Percentiles rank a stretch among this genome's conserved stretches.
These are phyloP conservation scores for Epinephelus cyanopodus DNA, from an alignment of 2,113 vertebrate species.

Conservation along the genomic window DNA sequence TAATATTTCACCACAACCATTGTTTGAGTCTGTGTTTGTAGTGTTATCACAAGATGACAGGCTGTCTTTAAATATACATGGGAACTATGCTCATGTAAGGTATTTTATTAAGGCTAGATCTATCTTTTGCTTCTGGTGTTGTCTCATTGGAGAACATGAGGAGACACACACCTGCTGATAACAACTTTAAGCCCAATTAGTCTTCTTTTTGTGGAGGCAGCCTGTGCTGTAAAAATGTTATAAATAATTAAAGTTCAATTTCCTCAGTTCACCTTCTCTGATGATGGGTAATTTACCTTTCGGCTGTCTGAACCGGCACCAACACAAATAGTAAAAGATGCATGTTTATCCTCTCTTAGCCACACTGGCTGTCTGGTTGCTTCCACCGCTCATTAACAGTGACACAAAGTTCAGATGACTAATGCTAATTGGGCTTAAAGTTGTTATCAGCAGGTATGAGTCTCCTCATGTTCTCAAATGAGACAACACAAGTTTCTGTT, in stretches of 20 bases:
- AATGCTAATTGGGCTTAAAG: conserved; percentile 43
- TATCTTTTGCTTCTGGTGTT: conserved; percentile 1
- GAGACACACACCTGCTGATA: conserved; percentile 29
- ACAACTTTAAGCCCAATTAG: conserved; percentile 48
- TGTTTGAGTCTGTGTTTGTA: conserved; percentile 12
- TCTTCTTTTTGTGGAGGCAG: conserved; percentile 7
- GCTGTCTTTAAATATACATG: conserved; percentile 49
- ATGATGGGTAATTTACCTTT: conserved; percentile 49
- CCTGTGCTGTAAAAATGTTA: conserved; percentile 39
- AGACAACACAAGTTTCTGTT: conserved; percentile 2
- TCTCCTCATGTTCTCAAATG: conserved; percentile 1
- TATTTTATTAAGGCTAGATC: conserved; percentile 3
- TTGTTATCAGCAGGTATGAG: conserved; percentile 30
- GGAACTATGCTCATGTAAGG: not conserved
- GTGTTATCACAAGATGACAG: conserved; percentile 7
- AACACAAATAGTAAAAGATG: conserved; percentile 26
- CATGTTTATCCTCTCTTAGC: not conserved
- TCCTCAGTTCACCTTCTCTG: conserved; percentile 40
- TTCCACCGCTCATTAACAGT: not conserved
- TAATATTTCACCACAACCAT: conserved; percentile 15
- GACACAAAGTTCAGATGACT: not conserved
- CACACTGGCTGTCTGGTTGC: not conserved
- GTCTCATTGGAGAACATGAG: conserved; percentile 9
- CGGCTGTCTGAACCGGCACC: conserved; percentile 13
- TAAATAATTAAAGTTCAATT: conserved; percentile 75